Percentiles rank a stretch among this genome's conserved stretches.
These are phyloP conservation scores for Thalassoma bifasciatum DNA, from an alignment of 2,113 vertebrate genomes.

Conservation along the genomic window DNA sequence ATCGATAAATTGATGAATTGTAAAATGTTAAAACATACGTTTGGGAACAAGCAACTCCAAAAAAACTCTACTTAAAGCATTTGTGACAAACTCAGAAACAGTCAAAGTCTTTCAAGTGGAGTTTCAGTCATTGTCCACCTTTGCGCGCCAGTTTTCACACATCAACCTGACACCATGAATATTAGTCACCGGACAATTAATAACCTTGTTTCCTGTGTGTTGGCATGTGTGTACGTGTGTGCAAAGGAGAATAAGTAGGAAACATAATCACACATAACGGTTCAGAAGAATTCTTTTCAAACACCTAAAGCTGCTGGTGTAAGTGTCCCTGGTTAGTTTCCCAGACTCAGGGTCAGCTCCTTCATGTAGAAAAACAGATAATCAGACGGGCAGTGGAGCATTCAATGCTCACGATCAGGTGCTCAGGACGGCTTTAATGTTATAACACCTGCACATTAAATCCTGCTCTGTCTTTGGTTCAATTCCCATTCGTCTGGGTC, in stretches of 20 bases:
- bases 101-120: conserved; percentile 19
- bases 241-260: conserved; percentile 27
- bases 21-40: too few relatives aligned
- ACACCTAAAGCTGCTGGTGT: conserved; percentile 26
- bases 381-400: background rate
- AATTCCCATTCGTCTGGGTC: background rate
- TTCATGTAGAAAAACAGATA: conserved; percentile 27
- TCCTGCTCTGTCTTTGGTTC: conserved; percentile 17
- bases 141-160: conserved; percentile 68
- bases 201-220: conserved; percentile 51
- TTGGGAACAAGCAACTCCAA: too few relatives aligned
- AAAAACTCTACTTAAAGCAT: too few relatives aligned
- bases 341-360: conserved; percentile 49
- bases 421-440: conserved; percentile 6
- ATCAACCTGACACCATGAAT: conserved; percentile 56
- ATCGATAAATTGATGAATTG: too few relatives aligned
- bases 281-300: conserved; percentile 49
- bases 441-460: conserved; percentile 1
- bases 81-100: background rate
- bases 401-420: background rate
- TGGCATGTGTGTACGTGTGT: conserved; percentile 6
- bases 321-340: conserved; percentile 48
- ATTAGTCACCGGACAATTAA: conserved; percentile 69
- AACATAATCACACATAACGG: conserved; percentile 47
- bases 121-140: conserved; percentile 24